Evolutionary conservation across 2,797 vertebrate species (phyloP).

Genomic region (Cirrhinus molitorella): DNA sequence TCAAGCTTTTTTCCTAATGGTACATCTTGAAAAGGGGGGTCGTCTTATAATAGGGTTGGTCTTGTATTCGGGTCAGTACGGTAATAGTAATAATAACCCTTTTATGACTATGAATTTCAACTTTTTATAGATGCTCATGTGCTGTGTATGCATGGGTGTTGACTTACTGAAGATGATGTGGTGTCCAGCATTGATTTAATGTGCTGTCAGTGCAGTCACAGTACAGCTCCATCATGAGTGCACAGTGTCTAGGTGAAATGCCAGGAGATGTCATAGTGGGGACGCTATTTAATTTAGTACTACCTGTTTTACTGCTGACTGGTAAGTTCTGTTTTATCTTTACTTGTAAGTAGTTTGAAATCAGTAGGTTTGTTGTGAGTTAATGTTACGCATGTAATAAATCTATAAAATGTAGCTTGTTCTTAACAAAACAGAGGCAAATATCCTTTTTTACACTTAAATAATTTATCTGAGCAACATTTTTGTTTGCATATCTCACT

Average conservation of each 20-base stretch:
- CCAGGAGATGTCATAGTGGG: slow-evolving; percentile 69
- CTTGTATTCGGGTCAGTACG: not conserved
- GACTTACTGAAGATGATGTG: slow-evolving; percentile 18
- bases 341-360: not conserved
- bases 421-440: not conserved
- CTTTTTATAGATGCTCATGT: not conserved
- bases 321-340: slow-evolving; percentile 69
- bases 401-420: not conserved
- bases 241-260: slow-evolving; percentile 54
- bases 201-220: slow-evolving; percentile 14
- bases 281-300: slow-evolving; percentile 72
- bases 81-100: not conserved
- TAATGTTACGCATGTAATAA: not conserved
- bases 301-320: slow-evolving; percentile 71
- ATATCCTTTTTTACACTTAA: not conserved
- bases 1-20: not conserved
- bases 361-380: not conserved
- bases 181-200: slow-evolving; percentile 3
- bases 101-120: not conserved
- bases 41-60: not conserved
- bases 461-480: not conserved
- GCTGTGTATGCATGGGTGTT: not conserved
- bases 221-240: slow-evolving; percentile 14
- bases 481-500: not conserved
- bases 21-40: not conserved